These are phyloP conservation scores for Cerceris ruficornis DNA, from an alignment of 2,888 invertebrate species.

Conservation along the genomic window DNA sequence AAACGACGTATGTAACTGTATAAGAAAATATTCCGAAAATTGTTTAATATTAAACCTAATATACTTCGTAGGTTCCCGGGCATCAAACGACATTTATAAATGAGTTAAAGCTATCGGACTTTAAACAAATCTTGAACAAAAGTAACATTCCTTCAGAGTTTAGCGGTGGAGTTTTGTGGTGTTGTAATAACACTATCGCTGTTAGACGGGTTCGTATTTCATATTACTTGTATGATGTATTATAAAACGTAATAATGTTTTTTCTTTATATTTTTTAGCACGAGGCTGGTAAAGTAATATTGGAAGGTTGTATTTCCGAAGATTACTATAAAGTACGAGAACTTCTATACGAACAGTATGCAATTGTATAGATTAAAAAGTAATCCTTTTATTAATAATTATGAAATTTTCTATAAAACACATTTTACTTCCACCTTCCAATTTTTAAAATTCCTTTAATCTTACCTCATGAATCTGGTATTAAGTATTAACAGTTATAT, in stretches of 20 bases:
- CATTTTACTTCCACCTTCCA: neutral
- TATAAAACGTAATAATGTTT: neutral
- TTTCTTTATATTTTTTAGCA: conserved; percentile 84
- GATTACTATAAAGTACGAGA: conserved; percentile 97
- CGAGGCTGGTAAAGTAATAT: conserved; percentile 94
- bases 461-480: too few relatives aligned
- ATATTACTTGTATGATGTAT: conserved; percentile 14
- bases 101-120: conserved; percentile 95
- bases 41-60: conserved; percentile 6
- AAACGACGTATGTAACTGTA: conserved; percentile 77
- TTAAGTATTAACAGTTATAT: too few relatives aligned
- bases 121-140: conserved; percentile 90
- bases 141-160: conserved; percentile 93
- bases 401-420: conserved; percentile 35
- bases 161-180: conserved; percentile 95
- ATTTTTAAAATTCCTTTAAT: too few relatives aligned
- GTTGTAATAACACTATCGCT: conserved; percentile 95
- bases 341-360: conserved; percentile 97
- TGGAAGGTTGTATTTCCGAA: conserved; percentile 97
- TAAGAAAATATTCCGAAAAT: neutral
- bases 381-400: conserved; percentile 83
- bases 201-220: conserved; percentile 88
- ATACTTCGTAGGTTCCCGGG: conserved; percentile 82
- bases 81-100: conserved; percentile 96
- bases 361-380: conserved; percentile 92